Evolutionary conservation across 2,888 invertebrate genomes (phyloP).

Genomic region (Drosophila siamana): DNA sequence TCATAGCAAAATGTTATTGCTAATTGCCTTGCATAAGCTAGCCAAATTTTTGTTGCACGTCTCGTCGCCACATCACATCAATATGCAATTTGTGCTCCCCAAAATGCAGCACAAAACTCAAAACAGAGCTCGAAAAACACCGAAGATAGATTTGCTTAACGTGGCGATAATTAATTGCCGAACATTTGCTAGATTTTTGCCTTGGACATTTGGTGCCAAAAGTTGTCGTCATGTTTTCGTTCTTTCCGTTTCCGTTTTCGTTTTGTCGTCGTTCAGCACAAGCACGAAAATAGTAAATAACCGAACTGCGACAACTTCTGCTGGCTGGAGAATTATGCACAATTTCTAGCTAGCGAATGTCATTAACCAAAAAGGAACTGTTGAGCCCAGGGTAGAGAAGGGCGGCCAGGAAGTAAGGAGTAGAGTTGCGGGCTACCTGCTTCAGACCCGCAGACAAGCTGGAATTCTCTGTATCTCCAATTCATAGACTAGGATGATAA

Average conservation of each 20-base stretch:
- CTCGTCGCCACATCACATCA: conserved; percentile 17
- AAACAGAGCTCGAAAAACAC: neutral
- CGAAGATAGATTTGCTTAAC: conserved; percentile 17
- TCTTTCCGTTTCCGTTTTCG: conserved; percentile 55
- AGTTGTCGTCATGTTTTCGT: conserved; percentile 58
- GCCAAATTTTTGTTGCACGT: neutral
- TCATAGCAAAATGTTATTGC: conserved; percentile 27
- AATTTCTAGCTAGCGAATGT: conserved; percentile 46
- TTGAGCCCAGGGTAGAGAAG: neutral
- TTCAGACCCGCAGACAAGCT: conserved; percentile 42
- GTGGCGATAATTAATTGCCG: conserved; percentile 68
- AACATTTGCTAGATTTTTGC: conserved; percentile 67
- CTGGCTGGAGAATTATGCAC: conserved; percentile 46
- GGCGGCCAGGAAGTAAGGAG: conserved; percentile 1
- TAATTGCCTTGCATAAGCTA: conserved; percentile 17
- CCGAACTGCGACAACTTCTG: conserved; percentile 48
- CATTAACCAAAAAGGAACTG: conserved; percentile 36
- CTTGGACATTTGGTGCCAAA: conserved; percentile 58
- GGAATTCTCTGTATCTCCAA: conserved; percentile 8
- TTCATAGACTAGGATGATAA: too few species aligned
- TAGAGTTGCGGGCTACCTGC: conserved; percentile 43
- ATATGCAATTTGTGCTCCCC: conserved; percentile 19
- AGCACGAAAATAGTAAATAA: conserved; percentile 24
- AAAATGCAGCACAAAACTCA: neutral
- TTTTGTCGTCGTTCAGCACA: neutral